These are phyloP conservation scores for Carterocephalus palaemon DNA, from an alignment of 2,888 invertebrate genomes.

Conservation along the genomic window DNA sequence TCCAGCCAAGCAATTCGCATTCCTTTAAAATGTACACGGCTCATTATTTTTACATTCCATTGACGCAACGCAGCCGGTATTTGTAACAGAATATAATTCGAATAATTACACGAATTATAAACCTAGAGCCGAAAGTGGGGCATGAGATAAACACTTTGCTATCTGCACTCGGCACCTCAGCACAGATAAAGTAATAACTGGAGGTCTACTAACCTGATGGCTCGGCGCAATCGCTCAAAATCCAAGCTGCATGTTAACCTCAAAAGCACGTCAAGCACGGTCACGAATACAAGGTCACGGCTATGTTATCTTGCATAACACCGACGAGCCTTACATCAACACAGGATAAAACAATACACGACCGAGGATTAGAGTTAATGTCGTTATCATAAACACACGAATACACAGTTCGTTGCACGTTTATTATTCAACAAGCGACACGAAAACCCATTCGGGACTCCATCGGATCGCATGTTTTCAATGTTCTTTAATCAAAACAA, in stretches of 20 bases:
- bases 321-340: constrained; percentile 60
- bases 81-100: constrained; percentile 12
- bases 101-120: constrained; percentile 12
- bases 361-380: constrained; percentile 67
- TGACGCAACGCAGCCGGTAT: constrained; percentile 12
- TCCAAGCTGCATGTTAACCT: constrained; percentile 78
- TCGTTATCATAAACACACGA: constrained; percentile 77
- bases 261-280: constrained; percentile 71
- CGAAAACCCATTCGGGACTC: constrained; percentile 56
- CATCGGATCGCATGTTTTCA: constrained; percentile 65
- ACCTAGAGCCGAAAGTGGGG: constrained; percentile 50
- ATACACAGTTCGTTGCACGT: constrained; percentile 74
- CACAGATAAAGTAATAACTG: constrained; percentile 56
- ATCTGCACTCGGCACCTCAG: constrained; percentile 44
- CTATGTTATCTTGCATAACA: constrained; percentile 73
- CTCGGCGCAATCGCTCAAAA: constrained; percentile 74
- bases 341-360: constrained; percentile 67
- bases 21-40: not conserved
- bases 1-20: not conserved
- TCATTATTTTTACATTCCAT: constrained; percentile 7
- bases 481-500: constrained; percentile 52
- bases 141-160: constrained; percentile 59
- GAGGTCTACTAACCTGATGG: constrained; percentile 71
- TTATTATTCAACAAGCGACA: constrained; percentile 66
- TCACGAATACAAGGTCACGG: constrained; percentile 75